Base-by-base conservation (phyloP, 1,140 invertebrate species). In the Oncopeltus fasciatus region DNA sequence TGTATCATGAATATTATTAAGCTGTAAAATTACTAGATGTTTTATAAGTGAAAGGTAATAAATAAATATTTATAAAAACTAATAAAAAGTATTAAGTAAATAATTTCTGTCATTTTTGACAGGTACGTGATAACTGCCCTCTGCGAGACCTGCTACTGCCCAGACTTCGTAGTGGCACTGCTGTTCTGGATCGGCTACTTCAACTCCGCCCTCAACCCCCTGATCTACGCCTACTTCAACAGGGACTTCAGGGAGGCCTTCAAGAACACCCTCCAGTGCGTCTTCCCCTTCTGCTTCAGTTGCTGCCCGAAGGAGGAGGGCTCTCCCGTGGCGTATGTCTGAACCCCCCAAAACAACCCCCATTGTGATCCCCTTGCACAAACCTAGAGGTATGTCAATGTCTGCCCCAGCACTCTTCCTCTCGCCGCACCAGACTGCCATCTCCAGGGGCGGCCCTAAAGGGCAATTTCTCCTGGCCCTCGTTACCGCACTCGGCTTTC, bases 171-270 rank as follows among this genome's bases (percentile, higher is more conserved):
- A 0, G 84, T 88, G 0, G 80, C 83, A n/a, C 79, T 88, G 27
- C 74, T 89, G 1, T 89, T 89, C 74, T 89, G 87, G 87, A 86
- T 88, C 67, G 86, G 87, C 38, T 89, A 88, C 76, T 92, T 95
- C 77, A 98, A 98, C 76, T 96, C 92, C n/a, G 92, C 91, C 27
- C 80, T 96, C 26, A 98, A 98, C 75, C 94, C 93, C 0, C 78
- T 96, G 61, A 96, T 97, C 69, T 98, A 98, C 77, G 93, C 93
- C 64, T 98, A 97, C 75, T 98, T 97, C 78, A 98, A 99, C 75
- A 81, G 92, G 26, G 95, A 98, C 74, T 99, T 98, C 75, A 81
- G 94, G 72, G 88, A 93, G 72, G 94, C 95, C 24, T 98, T 98
- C 75, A 92, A 91, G 73, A 90, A 95, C 72, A 95, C 91, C 20